Evolutionary conservation across 92 coral and sea anemone genomes (phyloP).

Genomic region (Palythoa grandis): DNA sequence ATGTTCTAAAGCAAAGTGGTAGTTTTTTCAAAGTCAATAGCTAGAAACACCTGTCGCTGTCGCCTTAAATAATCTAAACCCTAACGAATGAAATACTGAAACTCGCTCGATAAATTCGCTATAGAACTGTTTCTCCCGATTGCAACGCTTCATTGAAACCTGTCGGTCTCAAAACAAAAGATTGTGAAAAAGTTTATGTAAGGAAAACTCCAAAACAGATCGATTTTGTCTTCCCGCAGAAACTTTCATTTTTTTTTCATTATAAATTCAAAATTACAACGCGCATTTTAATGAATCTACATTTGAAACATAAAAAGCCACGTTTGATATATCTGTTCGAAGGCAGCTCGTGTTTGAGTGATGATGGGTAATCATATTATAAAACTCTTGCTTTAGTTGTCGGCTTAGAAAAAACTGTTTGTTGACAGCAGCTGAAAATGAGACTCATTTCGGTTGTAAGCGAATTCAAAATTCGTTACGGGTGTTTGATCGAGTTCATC

Average conservation of each 20-base stretch:
- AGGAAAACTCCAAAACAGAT: not conserved
- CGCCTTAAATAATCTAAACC: constrained; percentile 14
- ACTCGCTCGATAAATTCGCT: not conserved
- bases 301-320: too few relatives aligned
- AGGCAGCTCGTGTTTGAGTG: too few relatives aligned
- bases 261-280: not conserved
- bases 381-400: too few relatives aligned
- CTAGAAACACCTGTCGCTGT: constrained; percentile 65
- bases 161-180: not conserved
- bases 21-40: constrained; percentile 23
- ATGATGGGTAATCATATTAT: too few relatives aligned
- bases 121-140: not conserved
- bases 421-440: too few relatives aligned
- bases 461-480: not conserved
- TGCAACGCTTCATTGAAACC: not conserved
- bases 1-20: not conserved
- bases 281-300: not conserved
- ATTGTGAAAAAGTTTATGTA: not conserved
- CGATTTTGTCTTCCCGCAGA: not conserved
- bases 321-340: too few relatives aligned
- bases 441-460: not conserved
- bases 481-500: not conserved
- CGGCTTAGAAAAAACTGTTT: too few relatives aligned
- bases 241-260: too few relatives aligned
- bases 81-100: constrained; percentile 24